phyloP scores from a whole-genome alignment of 2,888 invertebrate genomes.

The Odontocerum albicorne region DNA sequence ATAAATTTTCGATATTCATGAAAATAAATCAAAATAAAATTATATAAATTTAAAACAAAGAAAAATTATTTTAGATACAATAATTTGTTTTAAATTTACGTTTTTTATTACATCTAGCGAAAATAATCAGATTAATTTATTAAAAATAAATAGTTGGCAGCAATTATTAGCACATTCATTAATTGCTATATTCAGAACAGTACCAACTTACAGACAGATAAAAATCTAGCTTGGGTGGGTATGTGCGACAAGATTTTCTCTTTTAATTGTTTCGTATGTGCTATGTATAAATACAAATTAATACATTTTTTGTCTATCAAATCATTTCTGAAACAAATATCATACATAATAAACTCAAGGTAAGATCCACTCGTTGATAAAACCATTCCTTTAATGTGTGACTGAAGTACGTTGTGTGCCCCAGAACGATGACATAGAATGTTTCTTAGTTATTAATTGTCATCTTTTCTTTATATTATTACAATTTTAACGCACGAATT shows the following conservation, averaged over 20 bases:
- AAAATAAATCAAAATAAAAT: too few species aligned
- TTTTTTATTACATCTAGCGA: too few species aligned
- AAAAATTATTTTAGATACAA: too few species aligned
- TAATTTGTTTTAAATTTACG: too few species aligned
- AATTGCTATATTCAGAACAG: too few species aligned
- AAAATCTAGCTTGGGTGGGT: constrained; percentile 30
- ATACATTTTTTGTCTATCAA: constrained; percentile 6
- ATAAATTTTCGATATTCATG: too few species aligned
- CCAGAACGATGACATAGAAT: constrained; percentile 18
- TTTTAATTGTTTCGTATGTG: constrained; percentile 18
- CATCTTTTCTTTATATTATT: too few species aligned
- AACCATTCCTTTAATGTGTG: constrained; percentile 3
- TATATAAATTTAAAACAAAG: too few species aligned
- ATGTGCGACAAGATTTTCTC: constrained; percentile 24
- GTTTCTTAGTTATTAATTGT: constrained; percentile 11
- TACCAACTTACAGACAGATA: constrained; percentile 16
- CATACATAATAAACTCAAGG: constrained; percentile 5
- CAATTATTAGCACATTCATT: too few species aligned
- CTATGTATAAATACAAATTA: constrained; percentile 16
- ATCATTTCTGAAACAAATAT: neutral
- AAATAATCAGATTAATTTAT: too few species aligned
- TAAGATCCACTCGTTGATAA: neutral
- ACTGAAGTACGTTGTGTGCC: constrained; percentile 20
- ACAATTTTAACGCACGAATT: too few species aligned
- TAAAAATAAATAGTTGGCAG: too few species aligned